Evolutionary conservation across 1,140 invertebrate species (phyloP).

Genomic region (Hylaeus anthracinus): DNA sequence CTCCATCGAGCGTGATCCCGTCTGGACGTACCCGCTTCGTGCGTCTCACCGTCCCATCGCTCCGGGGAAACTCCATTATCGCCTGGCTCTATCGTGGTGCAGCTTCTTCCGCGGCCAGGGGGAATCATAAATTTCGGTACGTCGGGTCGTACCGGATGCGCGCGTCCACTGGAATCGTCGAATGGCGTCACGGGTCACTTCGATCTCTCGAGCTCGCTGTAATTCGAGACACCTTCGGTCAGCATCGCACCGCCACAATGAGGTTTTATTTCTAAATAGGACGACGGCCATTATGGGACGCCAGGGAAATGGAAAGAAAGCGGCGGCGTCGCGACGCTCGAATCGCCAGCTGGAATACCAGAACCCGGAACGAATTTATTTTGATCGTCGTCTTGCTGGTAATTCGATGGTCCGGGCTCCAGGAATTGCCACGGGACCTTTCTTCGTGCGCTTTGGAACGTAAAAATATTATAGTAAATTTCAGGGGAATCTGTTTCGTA

Average conservation of each 20-base stretch:
- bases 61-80: slow-evolving; percentile 62
- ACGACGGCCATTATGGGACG: background rate
- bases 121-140: slow-evolving; percentile 48
- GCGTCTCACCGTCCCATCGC: slow-evolving; percentile 12
- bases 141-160: slow-evolving; percentile 11
- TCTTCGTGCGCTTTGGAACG: no score
- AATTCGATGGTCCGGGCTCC: no score
- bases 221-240: background rate
- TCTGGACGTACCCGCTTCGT: slow-evolving; percentile 16
- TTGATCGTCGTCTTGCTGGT: no score
- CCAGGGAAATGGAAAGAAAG: slow-evolving; percentile 6
- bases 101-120: background rate
- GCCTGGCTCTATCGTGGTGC: slow-evolving; percentile 19
- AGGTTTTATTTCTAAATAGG: background rate
- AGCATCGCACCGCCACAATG: background rate
- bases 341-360: background rate
- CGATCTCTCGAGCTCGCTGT: background rate
- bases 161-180: background rate
- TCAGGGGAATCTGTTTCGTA: no score
- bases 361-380: no score
- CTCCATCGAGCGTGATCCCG: slow-evolving; percentile 29
- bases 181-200: background rate
- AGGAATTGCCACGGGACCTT: no score
- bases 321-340: background rate
- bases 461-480: no score